Evolutionary conservation across 1,140 invertebrate species (phyloP).

Genomic region (Polypedilum vanderplanki): DNA sequence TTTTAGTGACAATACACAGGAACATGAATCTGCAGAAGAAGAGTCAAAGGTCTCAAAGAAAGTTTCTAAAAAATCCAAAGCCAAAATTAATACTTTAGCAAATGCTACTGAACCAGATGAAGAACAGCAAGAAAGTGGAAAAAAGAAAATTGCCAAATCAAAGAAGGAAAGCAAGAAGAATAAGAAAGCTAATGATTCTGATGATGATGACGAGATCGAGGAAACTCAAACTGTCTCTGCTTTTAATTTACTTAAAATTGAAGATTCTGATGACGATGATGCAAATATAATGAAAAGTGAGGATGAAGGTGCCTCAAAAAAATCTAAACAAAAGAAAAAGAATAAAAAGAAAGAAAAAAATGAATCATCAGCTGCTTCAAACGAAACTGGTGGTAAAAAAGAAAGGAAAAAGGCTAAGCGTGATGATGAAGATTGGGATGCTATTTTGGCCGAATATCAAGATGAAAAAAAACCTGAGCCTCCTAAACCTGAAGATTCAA

Average conservation of each 20-base stretch:
- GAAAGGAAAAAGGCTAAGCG: conserved; percentile 64
- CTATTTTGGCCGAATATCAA: conserved; percentile 71
- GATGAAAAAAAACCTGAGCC: conserved; percentile 48
- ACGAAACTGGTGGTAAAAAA: conserved; percentile 50
- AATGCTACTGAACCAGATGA: conserved; percentile 31
- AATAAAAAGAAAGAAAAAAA: conserved; percentile 45
- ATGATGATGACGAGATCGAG: conserved; percentile 37
- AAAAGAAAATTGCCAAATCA: conserved; percentile 44
- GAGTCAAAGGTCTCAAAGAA: too few relatives aligned
- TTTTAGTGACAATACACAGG: conserved; percentile 46
- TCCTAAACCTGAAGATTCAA: conserved; percentile 37
- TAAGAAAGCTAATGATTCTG: conserved; percentile 39
- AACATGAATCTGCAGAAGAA: neutral
- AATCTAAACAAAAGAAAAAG: conserved; percentile 49
- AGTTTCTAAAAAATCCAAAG: too few relatives aligned
- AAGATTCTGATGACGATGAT: conserved; percentile 42
- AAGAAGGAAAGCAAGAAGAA: conserved; percentile 44
- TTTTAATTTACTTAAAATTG: conserved; percentile 43
- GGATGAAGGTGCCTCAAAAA: conserved; percentile 46
- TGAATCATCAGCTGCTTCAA: conserved; percentile 38
- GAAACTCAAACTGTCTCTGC: conserved; percentile 39
- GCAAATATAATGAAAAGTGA: conserved; percentile 45
- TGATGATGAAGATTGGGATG: conserved; percentile 73
- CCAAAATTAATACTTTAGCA: too few relatives aligned
- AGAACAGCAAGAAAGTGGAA: conserved; percentile 46